Base-by-base conservation (phyloP, 2,113 vertebrate species). In the Galbula dea region DNA sequence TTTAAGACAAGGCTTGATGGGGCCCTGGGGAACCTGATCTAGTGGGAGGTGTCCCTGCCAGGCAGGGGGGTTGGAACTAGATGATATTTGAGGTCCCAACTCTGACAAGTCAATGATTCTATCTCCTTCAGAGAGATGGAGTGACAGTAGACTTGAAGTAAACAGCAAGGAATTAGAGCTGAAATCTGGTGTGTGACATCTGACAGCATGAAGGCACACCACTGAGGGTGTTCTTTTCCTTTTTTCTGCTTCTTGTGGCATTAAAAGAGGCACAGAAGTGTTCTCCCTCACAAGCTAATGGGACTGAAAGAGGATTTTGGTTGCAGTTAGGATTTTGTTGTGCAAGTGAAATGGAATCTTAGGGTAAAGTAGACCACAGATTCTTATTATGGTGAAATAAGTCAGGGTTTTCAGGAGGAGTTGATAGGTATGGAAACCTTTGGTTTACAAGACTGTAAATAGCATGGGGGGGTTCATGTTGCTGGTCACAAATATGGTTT, bases 151-250 rank as follows among this genome's bases (percentile, higher is more conserved):
- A 3, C 41, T 57, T 49, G 4, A 37, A 36, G 17, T 11, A 18
- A 58, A 21, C 2, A 26, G 43, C 29, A 55, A 7, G 52, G 15
- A 78, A 71, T 2, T 6, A 7, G 49, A 46, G 75, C 13, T 62
- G 71, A 49, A 69, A 30, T 37, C 22, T 51, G 11, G 55, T 55
- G 2, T 0, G 11, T 30, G 39, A 4, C 0, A 3, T 10, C 29
- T 26, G 4, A 30, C 65, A 74, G 29, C 3, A 2, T 22, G 12
- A 58, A 61, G 46, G 22, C 15, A 45, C 7, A 20, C 30, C 21
- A 1, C 37, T 15, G 10, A 68, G 29, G 39, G 29, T 1, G 7
- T 39, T 10, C 12, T 57, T 63, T 52, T n/a, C 34, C 59, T 69
- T 55, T 78, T 46, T 45, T 58, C 78, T 76, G 27, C 86, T 89